Evolutionary conservation across 2,113 vertebrate genomes (phyloP), one percentile per base, ranked within the genome.

Genomic region (Sapajus apella): DNA sequence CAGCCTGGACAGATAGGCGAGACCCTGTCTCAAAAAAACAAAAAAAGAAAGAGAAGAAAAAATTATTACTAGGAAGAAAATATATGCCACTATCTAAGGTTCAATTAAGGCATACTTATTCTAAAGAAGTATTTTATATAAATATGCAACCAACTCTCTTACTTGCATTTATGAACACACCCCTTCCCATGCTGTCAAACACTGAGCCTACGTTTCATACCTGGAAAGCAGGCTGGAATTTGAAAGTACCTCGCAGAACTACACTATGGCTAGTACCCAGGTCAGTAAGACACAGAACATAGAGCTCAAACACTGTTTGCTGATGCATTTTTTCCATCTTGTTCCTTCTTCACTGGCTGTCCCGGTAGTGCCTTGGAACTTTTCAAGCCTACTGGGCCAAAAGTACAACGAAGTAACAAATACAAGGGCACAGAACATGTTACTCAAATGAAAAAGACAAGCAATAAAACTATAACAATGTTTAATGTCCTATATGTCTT

Each of bases 391-490:
- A 56, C 35, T 58, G 76, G 21, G 56, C 25, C 87, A 52, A 88
- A 94, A 91, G 20, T 25, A 84, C 0, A 89, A 8, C 37, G 25
- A 82, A 6, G 10, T 68, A 86, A 68, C 35, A 86, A 89, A 79
- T 45, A 86, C 35, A 25, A 90, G 11, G 11, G 50, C 25, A 94
- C 2, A 82, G 50, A 93, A 13, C 55, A 91, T 52, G 61, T 77
- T 84, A 77, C 7, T 76, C 89, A 93, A 80, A 94, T 45, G 50
- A 97, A n/a, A 88, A 89, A 93, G 58, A 14, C 27, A 92, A 80
- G 35, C 47, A 85, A 58, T 27, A 95, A 68, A 96, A 84, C 58
- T 35, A 90, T 16, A 83, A 21, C 35, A 76, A 76, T 50, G 9
- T 86, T 88, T 95, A 85, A 56, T 35, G 47, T 89, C 79, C 52